Evolutionary conservation across 2,113 vertebrate genomes (phyloP).

Genomic region (Herpetotheres cachinnans): DNA sequence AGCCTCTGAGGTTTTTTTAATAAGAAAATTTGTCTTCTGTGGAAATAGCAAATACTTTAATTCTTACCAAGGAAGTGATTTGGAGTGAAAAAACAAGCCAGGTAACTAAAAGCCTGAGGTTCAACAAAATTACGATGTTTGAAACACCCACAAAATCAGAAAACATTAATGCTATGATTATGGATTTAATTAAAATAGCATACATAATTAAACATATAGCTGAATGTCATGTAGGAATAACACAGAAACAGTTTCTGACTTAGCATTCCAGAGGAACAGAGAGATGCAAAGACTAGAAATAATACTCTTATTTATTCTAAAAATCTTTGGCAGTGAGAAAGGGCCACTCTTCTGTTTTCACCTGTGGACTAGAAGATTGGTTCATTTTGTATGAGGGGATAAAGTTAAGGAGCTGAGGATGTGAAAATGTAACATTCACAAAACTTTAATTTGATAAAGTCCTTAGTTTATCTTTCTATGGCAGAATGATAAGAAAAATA

Average conservation of each 20-base stretch:
- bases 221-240: not conserved
- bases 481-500: conserved; percentile 14
- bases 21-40: not conserved
- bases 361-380: not conserved
- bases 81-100: not conserved
- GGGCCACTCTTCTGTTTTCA: not conserved
- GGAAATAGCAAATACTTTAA: not conserved
- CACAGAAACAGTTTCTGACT: not conserved
- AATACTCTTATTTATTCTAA: not conserved
- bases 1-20: not conserved
- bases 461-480: not conserved
- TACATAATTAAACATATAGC: not conserved
- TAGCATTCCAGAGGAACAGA: not conserved
- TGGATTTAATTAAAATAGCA: not conserved
- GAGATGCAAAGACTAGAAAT: not conserved
- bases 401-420: not conserved
- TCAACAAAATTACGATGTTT: not conserved
- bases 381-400: not conserved
- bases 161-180: not conserved
- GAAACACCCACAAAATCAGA: not conserved
- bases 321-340: not conserved
- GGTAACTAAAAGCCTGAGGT: not conserved
- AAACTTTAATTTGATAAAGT: conserved; percentile 9
- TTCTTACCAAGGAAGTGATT: not conserved
- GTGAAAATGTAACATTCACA: not conserved